Evolutionary conservation across 2,797 vertebrate species (phyloP).

Genomic region (Salarias fasciatus): DNA sequence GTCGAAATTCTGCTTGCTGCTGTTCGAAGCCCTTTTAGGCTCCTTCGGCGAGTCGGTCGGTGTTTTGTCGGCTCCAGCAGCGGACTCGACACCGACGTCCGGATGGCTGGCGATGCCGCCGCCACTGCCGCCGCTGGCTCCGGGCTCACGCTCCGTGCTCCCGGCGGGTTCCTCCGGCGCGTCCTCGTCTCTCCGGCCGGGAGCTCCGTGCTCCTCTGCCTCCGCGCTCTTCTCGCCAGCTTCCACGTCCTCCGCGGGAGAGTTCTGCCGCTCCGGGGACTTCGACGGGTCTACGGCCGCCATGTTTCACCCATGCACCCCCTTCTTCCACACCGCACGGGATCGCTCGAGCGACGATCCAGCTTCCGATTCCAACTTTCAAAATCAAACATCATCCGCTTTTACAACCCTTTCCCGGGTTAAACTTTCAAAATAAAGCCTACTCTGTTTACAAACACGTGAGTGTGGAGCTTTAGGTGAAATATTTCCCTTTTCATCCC

Average conservation of each 20-base stretch:
- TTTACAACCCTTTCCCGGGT: conserved; percentile 36
- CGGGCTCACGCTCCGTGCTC: conserved; percentile 20
- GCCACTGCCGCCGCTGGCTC: conserved; percentile 8
- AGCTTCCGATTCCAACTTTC: conserved; percentile 59
- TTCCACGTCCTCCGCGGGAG: conserved; percentile 54
- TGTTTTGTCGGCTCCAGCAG: conserved; percentile 59
- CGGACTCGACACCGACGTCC: conserved; percentile 56
- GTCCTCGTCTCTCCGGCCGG: conserved; percentile 6
- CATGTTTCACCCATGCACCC: conserved; percentile 83
- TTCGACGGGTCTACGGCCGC: conserved; percentile 78
- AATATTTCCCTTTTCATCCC: conserved; percentile 15
- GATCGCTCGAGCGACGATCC: conserved; percentile 48
- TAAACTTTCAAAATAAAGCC: no score
- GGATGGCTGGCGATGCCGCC: conserved; percentile 56
- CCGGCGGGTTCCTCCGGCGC: conserved; percentile 3
- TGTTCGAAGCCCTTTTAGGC: conserved; percentile 36
- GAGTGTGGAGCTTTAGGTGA: conserved; percentile 23
- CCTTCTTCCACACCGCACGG: conserved; percentile 62
- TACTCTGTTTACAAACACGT: not conserved
- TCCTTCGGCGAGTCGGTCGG: conserved; percentile 58
- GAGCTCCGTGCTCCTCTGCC: conserved; percentile 22
- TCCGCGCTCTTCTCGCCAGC: conserved; percentile 44
- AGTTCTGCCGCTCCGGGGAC: conserved; percentile 63
- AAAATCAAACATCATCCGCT: conserved; percentile 64
- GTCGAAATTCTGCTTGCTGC: conserved; percentile 48